A percentile compares a stretch with the other conserved stretches of the same genome.
Evolutionary conservation across 2,113 vertebrate genomes (phyloP).

Genomic region (Varanus komodoensis): DNA sequence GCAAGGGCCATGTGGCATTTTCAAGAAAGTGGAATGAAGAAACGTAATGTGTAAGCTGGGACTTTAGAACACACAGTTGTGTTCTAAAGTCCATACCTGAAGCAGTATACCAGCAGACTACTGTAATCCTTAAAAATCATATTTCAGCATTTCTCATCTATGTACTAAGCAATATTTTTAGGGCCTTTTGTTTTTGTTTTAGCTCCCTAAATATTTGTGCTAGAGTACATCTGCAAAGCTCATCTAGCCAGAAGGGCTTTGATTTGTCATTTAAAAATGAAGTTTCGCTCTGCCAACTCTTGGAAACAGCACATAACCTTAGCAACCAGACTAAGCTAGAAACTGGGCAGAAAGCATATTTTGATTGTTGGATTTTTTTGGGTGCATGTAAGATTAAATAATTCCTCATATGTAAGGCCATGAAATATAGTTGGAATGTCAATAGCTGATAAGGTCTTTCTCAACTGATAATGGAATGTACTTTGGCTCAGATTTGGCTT

Average conservation of each 20-base stretch:
- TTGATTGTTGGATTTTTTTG: neutral
- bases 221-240: neutral
- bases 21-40: neutral
- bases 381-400: constrained; percentile 45
- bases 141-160: constrained; percentile 1
- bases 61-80: neutral
- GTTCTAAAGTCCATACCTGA: constrained; percentile 39
- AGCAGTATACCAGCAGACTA: constrained; percentile 8
- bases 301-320: constrained; percentile 65
- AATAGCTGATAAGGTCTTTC: constrained; percentile 24
- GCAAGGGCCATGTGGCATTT: neutral
- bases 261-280: constrained; percentile 69
- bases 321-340: constrained; percentile 54
- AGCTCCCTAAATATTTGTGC: constrained; percentile 21
- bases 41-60: no score
- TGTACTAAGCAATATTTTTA: neutral
- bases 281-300: constrained; percentile 67
- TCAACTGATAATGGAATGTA: constrained; percentile 7
- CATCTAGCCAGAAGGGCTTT: constrained; percentile 55
- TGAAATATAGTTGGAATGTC: constrained; percentile 26
- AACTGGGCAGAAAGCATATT: constrained; percentile 39
- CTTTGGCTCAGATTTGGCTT: constrained; percentile 9
- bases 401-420: neutral
- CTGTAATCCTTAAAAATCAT: constrained; percentile 5
- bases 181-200: neutral